Evolutionary conservation across 2,113 vertebrate species (phyloP).

Genomic region (Ibidorhyncha struthersii): DNA sequence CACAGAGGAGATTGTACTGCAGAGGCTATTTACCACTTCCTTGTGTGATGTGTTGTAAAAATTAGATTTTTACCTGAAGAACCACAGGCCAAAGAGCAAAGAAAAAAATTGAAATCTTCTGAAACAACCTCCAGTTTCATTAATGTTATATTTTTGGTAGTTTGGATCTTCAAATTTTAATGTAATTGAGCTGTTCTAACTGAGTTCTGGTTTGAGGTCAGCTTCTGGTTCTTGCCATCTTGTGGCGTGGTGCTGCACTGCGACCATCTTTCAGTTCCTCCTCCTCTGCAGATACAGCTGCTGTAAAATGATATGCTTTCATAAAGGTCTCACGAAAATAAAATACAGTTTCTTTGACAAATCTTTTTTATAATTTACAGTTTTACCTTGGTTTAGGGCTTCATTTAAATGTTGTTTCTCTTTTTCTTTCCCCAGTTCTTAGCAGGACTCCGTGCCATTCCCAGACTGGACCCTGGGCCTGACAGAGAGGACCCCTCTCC

Average conservation of each 20-base stretch:
- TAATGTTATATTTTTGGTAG: not conserved
- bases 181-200: not conserved
- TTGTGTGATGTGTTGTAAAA: not conserved
- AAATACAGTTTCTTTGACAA: rapidly evolving
- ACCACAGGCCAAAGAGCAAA: not conserved
- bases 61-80: not conserved
- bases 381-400: not conserved
- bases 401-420: not conserved
- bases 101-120: not conserved
- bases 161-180: not conserved
- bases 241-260: slow-evolving; percentile 41
- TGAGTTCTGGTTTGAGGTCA: not conserved
- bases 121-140: not conserved
- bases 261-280: not conserved
- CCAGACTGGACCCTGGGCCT: not conserved
- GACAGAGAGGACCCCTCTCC: not conserved
- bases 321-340: not conserved
- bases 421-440: not conserved
- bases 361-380: not conserved
- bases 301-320: not conserved
- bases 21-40: not conserved
- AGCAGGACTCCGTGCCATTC: not conserved
- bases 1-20: not conserved
- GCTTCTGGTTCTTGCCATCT: slow-evolving; percentile 43
- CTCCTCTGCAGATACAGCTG: not conserved